Evolutionary conservation across 2,888 invertebrate species (phyloP), one percentile per base, ranked within the genome.

Genomic region (Incurvaria masculella): DNA sequence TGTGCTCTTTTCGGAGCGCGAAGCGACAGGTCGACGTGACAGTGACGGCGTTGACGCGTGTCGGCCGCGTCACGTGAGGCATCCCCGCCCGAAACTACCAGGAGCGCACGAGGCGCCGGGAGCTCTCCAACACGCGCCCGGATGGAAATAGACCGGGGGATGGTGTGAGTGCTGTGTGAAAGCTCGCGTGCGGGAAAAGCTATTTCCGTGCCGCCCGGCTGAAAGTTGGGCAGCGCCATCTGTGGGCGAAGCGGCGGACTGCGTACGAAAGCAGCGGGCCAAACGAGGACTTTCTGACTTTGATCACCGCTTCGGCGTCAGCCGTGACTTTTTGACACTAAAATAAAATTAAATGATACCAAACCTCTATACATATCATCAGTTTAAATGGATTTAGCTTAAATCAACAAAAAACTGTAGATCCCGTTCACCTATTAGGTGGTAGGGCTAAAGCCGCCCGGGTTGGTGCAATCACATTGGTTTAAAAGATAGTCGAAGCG

Each of bases 41-140:
- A 68, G 60, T 72, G 72, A 72, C 70, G 67, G 64, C 58, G 5
- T 23, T 23, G 23, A 23, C 60, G 59, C 63, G 63, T 63, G 67
- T 75, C 75, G 60, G 59, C 69, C 75, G 73, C 76, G 79, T 79
- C 79, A 79, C 70, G 65, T 67, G 62, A 66, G 66, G 69, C 72
- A 69, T 62, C 57, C 55, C 59, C 61, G 62, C 63, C 65, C 65
- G 61, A 59, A 59, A 56, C 64, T 74, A 79, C 74, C 61, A 79
- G 79, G 78, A 57, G 56, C 62, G 10, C 68, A 78, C 61, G 63
- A 65, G 26, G 27, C 40, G 21, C 33, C 46, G 60, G 57, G 64
- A 67, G 66, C 55, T 63, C 26, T 6, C 5, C 4, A 23, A 23
- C 10, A 6, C 23, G 23, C 23, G 10, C 23, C 23, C 10, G 23